Conservation (phyloP, 30 jellyfish, hydroid and myxozoan genomes). For the Cassiopea xamachana region DNA sequence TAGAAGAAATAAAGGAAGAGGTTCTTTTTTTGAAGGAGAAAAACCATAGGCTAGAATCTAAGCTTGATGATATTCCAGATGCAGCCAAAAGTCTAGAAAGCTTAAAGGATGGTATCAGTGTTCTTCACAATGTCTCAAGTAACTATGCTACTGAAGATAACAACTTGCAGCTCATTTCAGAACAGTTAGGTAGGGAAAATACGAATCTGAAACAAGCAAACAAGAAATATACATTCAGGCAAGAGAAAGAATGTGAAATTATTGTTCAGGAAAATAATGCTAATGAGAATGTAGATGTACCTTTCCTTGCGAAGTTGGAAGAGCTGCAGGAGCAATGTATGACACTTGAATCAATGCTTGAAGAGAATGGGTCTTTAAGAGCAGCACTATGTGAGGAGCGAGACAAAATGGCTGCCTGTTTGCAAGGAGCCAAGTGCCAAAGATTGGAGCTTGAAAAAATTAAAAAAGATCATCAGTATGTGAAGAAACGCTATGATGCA, state of each 20-base stretch:
- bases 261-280: not conserved
- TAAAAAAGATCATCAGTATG: not conserved
- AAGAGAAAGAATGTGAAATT: constrained; percentile 17
- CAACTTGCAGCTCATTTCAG: not conserved
- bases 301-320: not conserved
- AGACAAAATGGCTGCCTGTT: not conserved
- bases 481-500: constrained; percentile 4
- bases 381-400: not conserved
- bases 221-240: not conserved
- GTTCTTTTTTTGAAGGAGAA: not conserved
- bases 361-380: not conserved
- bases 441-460: constrained; percentile 29
- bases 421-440: constrained; percentile 24
- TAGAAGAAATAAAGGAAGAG: not conserved
- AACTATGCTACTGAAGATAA: not conserved
- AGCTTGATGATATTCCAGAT: not conserved
- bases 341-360: constrained; percentile 1
- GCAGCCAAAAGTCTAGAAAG: not conserved
- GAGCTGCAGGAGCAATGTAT: not conserved
- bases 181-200: not conserved
- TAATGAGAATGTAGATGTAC: not conserved
- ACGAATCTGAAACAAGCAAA: not conserved
- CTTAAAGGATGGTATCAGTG: not conserved
- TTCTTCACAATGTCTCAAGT: not conserved
- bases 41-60: not conserved